Evolutionary conservation across 2,888 invertebrate genomes (phyloP), one percentile per base, ranked within the genome.

Genomic region (Eutolmus rufibarbis): DNA sequence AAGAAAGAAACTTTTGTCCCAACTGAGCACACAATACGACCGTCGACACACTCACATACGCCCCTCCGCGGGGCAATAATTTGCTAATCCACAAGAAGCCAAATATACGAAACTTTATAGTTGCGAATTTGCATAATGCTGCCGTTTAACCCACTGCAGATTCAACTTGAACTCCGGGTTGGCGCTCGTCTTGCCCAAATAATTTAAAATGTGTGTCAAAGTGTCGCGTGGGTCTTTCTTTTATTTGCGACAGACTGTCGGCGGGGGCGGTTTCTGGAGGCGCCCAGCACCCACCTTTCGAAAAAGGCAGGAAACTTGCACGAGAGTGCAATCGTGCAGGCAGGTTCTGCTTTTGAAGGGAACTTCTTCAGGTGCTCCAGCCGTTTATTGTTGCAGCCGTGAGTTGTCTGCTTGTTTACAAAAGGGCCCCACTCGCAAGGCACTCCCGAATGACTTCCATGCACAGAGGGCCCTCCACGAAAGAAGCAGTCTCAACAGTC

Each of bases 171-270:
- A 23, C 9, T 16, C 28, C 46, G 23, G 46, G 79, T 28, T 46
- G 40, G 46, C n/a, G 46, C 46, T 78, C 23, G 19, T 19, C 43
- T 56, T 28, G 31, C 51, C 79, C 16, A 79, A 46, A 79, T 46
- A 79, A 56, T 79, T 79, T 79, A 31, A 79, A 51, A 79, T 79
- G 51, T 79, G 51, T 79, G 79, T 79, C 79, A 79, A 51, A 79
- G 51, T 51, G 79, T 79, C 51, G 51, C 79, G 16, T 23, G 46
- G 79, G 9, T 34, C 28, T 12, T 66, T 23, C 12, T 66, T 66
- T 66, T 66, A 66, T 66, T 66, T 66, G 28, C 23, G 28, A 12
- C 66, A 66, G 12, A 4, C 12, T 66, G 28, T n/a, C 28, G 28
- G 23, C 19, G 66, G 28, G 66, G 28, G 66, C 23, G 19, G 23